A percentile compares a stretch with the other conserved stretches of the same genome.
These are phyloP conservation scores for Xenus cinereus DNA, from an alignment of 2,113 vertebrate genomes.

Conservation along the genomic window DNA sequence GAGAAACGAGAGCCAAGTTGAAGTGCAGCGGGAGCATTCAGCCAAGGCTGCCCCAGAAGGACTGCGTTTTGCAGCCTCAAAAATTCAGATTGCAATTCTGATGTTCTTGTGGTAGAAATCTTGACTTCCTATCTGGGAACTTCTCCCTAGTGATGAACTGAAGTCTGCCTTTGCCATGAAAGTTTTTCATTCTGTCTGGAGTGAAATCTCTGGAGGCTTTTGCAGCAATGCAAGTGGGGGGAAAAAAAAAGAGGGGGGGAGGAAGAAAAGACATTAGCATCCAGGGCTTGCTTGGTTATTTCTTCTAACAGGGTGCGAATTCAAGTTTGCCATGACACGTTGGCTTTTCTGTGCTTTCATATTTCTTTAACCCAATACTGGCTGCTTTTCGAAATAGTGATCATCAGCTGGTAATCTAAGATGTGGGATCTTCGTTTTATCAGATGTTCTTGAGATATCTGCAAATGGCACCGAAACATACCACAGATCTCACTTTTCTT, in stretches of 20 bases:
- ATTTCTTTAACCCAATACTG: not conserved
- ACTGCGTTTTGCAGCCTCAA: not conserved
- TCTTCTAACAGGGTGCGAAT: not conserved
- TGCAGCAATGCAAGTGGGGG: not conserved
- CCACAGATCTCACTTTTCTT: not conserved
- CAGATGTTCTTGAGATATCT: not conserved
- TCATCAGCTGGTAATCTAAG: not conserved
- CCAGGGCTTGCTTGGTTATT: not conserved
- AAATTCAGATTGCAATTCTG: not conserved
- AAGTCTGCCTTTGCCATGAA: not conserved
- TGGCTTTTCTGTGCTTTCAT: not conserved
- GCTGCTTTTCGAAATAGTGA: not conserved
- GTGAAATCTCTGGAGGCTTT: not conserved
- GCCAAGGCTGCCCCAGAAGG: not conserved
- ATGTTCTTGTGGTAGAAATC: not conserved
- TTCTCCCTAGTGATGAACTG: not conserved
- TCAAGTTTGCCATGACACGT: not conserved
- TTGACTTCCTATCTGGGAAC: not conserved
- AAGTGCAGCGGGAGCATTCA: not conserved
- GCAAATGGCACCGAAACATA: not conserved
- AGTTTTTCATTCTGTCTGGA: not conserved
- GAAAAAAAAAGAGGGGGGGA: too few relatives aligned
- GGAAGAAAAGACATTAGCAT: not conserved
- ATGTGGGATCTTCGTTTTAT: not conserved
- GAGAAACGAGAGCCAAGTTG: not conserved